A percentile compares a stretch with the other conserved stretches of the same genome.
phyloP scores from a whole-genome alignment of 2,888 invertebrate genomes.

The Ceriagrion tenellum region DNA sequence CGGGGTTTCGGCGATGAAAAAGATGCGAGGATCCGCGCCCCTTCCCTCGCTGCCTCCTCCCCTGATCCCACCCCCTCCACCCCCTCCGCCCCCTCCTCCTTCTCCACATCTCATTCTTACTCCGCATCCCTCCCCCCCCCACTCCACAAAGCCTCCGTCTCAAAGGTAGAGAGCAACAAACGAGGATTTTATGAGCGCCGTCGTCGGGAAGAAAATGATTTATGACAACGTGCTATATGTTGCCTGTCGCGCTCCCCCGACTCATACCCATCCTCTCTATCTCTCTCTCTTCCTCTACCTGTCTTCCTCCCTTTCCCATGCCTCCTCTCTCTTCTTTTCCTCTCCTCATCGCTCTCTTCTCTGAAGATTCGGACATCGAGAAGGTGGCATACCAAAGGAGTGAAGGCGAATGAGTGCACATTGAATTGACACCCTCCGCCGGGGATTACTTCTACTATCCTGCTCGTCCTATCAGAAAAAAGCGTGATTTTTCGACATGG shows the following conservation, averaged over 20 bases:
- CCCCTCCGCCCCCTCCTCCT: neutral
- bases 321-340: neutral
- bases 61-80: neutral
- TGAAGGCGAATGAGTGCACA: neutral
- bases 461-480: no score
- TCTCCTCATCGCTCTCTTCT: neutral
- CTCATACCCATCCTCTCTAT: neutral
- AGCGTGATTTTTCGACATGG: no score
- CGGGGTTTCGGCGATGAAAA: neutral
- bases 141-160: neutral
- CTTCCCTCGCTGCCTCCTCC: neutral
- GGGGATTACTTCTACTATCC: no score
- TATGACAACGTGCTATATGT: conserved; percentile 15
- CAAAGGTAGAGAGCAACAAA: conserved; percentile 54
- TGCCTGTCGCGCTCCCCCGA: neutral
- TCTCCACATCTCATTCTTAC: neutral
- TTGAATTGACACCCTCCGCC: neutral
- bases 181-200: conserved; percentile 59
- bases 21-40: neutral
- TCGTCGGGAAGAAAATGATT: conserved; percentile 51
- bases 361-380: neutral
- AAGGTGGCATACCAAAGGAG: neutral
- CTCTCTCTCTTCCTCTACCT: neutral
- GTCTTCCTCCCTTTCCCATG: neutral
- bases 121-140: neutral